These are phyloP conservation scores for Erpornis zantholeuca DNA, from an alignment of 2,113 vertebrate species.

Conservation along the genomic window DNA sequence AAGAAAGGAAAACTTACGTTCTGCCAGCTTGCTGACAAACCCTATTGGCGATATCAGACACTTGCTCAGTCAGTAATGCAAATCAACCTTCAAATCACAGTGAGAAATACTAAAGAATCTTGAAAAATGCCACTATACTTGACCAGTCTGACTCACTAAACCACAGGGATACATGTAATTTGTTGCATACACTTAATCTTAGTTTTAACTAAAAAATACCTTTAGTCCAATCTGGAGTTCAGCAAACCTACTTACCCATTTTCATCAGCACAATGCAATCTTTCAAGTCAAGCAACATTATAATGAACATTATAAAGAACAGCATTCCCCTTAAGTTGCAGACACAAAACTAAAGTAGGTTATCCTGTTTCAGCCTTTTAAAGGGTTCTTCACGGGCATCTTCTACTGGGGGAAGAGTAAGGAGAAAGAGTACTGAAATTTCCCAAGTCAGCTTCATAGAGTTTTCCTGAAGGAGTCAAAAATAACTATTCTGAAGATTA, in stretches of 20 bases:
- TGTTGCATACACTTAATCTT: not conserved
- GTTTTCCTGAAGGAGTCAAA: not conserved
- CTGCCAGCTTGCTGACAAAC: slow-evolving; percentile 52
- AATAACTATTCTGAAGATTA: not conserved
- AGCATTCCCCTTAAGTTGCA: not conserved
- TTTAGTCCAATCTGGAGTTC: not conserved
- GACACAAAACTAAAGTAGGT: not conserved
- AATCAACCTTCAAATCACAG: not conserved
- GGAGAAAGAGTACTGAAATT: not conserved
- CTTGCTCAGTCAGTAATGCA: slow-evolving; percentile 27
- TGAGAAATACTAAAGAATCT: not conserved
- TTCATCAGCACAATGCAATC: not conserved
- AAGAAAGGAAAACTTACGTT: slow-evolving; percentile 35
- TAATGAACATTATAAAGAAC: not conserved
- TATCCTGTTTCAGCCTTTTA: not conserved
- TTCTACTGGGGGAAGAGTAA: not conserved
- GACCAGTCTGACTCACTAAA: not conserved
- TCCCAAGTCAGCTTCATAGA: not conserved
- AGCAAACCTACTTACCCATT: not conserved
- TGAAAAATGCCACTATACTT: not conserved
- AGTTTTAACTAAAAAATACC: not conserved
- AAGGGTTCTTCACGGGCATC: not conserved
- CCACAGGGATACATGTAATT: not conserved
- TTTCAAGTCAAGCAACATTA: not conserved
- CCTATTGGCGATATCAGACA: not conserved